Evolutionary conservation across 2,113 vertebrate species (phyloP).

Genomic region (Gavialis gangeticus): DNA sequence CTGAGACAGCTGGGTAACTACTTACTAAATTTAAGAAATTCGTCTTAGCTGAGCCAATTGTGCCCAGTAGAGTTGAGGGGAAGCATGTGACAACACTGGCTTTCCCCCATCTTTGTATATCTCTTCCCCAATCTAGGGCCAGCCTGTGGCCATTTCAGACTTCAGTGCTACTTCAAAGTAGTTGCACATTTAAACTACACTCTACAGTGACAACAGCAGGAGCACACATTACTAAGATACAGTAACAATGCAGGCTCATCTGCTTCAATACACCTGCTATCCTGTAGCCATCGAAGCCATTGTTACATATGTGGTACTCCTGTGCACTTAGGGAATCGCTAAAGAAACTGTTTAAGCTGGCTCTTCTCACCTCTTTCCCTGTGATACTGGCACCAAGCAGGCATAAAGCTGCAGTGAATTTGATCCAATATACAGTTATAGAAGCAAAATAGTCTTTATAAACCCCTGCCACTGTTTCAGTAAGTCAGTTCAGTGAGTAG

Average conservation of each 20-base stretch:
- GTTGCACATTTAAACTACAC: neutral
- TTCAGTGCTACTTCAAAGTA: neutral
- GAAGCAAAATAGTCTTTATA: neutral
- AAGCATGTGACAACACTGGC: neutral
- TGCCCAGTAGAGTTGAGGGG: neutral
- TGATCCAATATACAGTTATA: neutral
- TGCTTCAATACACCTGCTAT: fast-evolving
- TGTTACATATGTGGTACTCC: neutral
- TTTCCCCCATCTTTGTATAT: neutral
- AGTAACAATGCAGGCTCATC: too few relatives aligned
- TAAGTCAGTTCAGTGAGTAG: neutral
- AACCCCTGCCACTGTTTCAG: neutral
- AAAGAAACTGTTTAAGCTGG: neutral
- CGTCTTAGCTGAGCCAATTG: neutral
- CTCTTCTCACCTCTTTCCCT: neutral
- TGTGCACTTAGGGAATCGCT: neutral
- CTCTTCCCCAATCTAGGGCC: neutral
- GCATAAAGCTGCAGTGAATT: neutral
- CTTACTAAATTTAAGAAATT: neutral
- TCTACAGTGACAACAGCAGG: neutral
- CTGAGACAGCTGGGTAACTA: neutral
- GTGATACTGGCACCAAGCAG: neutral
- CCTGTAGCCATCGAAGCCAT: fast-evolving
- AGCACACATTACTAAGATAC: neutral
- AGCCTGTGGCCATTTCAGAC: neutral